Conservation (phyloP, 1,140 invertebrate species). For the Aphaenogaster ashmeadi region DNA sequence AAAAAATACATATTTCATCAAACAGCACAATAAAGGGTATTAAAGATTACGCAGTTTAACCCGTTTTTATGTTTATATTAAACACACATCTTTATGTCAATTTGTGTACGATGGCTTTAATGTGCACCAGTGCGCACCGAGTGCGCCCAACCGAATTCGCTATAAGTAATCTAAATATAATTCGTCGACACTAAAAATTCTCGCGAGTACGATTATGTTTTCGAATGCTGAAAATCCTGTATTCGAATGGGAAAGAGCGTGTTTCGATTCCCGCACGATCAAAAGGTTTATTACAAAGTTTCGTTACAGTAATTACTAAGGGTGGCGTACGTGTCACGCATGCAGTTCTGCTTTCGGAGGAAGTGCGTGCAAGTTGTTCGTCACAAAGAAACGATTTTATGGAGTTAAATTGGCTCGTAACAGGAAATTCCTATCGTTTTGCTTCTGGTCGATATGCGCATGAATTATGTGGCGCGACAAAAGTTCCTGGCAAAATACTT, state of each 20-base stretch:
- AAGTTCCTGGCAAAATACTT: conserved; percentile 7
- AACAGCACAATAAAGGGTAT: too few relatives aligned
- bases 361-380: conserved; percentile 47
- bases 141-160: too few relatives aligned
- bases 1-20: too few relatives aligned
- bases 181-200: background rate
- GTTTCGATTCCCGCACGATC: conserved; percentile 1
- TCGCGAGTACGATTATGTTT: background rate
- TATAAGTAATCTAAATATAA: background rate
- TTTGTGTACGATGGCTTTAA: too few relatives aligned
- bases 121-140: too few relatives aligned
- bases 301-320: conserved; percentile 44
- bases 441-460: conserved; percentile 31
- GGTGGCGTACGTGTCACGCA: conserved; percentile 37
- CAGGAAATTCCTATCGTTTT: conserved; percentile 54
- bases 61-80: too few relatives aligned
- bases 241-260: background rate
- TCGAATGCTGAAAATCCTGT: background rate
- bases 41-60: too few relatives aligned
- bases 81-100: too few relatives aligned
- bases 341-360: conserved; percentile 33
- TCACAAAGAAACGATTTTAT: conserved; percentile 51
- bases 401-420: conserved; percentile 48
- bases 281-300: conserved; percentile 44
- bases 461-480: conserved; percentile 14